A percentile compares a stretch with the other conserved stretches of the same genome.
phyloP scores from a whole-genome alignment of 2,113 vertebrate genomes.

The Strix uralensis region DNA sequence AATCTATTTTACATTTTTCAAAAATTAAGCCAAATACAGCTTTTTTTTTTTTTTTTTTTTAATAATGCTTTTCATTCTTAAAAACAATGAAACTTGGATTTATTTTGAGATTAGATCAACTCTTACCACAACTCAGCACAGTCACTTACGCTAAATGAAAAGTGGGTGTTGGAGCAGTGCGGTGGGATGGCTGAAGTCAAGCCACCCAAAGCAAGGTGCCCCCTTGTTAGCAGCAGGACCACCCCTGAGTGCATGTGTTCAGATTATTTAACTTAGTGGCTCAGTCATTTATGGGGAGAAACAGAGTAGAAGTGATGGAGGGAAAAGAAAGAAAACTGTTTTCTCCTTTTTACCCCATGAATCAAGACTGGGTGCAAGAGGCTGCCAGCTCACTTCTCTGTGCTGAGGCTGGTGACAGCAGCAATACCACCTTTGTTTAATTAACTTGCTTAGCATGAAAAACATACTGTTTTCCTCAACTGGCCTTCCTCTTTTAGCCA shows the following conservation, averaged over 20 bases:
- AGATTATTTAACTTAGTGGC: not conserved
- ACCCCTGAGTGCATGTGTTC: not conserved
- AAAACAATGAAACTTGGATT: not conserved
- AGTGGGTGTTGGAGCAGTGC: not conserved
- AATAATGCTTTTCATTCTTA: not conserved
- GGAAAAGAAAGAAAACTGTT: not conserved
- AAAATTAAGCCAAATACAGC: not conserved
- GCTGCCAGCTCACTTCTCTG: not conserved
- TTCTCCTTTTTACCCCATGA: not conserved
- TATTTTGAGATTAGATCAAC: not conserved
- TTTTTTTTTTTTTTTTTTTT: not conserved
- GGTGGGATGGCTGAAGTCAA: not conserved
- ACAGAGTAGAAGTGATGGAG: not conserved
- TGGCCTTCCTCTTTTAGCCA: not conserved
- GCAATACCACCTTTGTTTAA: not conserved
- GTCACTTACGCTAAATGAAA: too few relatives aligned
- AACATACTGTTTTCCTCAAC: not conserved
- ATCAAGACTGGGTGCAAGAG: not conserved
- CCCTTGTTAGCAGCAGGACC: not conserved
- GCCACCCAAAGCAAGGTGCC: not conserved
- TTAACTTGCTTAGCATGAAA: not conserved
- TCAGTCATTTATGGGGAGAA: not conserved
- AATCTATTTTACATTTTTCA: not conserved
- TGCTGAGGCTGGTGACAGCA: not conserved
- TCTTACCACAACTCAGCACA: not conserved